Base-by-base conservation (phyloP, 2,797 vertebrate genomes). In the Acomys russatus region DNA sequence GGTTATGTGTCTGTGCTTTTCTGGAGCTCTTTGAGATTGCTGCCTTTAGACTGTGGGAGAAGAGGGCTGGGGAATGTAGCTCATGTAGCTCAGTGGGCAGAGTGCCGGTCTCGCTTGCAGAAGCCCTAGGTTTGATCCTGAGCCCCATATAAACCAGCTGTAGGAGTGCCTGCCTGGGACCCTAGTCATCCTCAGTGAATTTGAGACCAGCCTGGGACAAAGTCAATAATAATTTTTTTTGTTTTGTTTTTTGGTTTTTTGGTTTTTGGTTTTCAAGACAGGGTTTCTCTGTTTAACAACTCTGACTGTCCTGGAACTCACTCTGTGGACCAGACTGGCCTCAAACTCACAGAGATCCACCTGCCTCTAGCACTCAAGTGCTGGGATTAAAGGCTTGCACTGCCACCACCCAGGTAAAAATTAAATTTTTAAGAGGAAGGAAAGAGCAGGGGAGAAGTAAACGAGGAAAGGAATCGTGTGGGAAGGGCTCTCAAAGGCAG, bases 1-100 rank as follows among this genome's bases (percentile, higher is more conserved):
- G 82, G 12, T 86, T 84, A 49, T 78, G n/a, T 71, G 74, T 56
- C 74, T 86, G n/a, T 87, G 8, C 64, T 66, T 88, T 91, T 88
- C 84, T 44, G 33, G 68, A 94, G 79, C 49, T 92, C 68, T 68
- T 79, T 28, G 9, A 66, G 74, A 68, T 38, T 56, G 33, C 12
- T 66, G 33, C 56, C 9, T 59, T 61, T 28, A 33, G n/a, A 79
- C 22, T 64, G 5, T 6, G 4, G 54, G 1, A 66, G 70, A 59
- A 68, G 38, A 87, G 82, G 66, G 30, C 51, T 56, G 56, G 49
- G 30, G 56, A 49, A 59, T 59, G 56, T 59, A 59, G 15, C 56
- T 18, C 14, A 11, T 33, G 17, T 14, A 33, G 30, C 18, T 33
- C 30, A 25, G 18, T 17, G 54, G 51, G 22, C 35, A 71, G 12